phyloP scores from a whole-genome alignment of 2,888 invertebrate genomes.

The Chymomyza amoena region DNA sequence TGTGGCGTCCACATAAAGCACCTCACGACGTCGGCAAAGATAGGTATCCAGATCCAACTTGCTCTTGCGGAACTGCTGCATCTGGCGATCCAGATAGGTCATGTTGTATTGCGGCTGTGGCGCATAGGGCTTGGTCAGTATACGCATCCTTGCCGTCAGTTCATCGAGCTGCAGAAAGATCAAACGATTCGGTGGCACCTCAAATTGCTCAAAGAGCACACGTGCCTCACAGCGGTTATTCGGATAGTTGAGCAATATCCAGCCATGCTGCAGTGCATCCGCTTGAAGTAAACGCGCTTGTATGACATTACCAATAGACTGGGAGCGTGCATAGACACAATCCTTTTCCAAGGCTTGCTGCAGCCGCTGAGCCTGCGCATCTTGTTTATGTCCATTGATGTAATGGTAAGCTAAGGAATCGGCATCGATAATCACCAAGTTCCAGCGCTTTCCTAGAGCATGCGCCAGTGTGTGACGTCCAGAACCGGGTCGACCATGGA shows the following conservation, averaged over 20 bases:
- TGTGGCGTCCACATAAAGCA: conserved; percentile 61
- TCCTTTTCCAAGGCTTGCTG: conserved; percentile 53
- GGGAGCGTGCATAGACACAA: conserved; percentile 51
- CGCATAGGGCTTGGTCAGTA: conserved; percentile 48
- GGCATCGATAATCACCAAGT: conserved; percentile 79
- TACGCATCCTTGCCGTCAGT: conserved; percentile 58
- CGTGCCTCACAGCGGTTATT: conserved; percentile 80
- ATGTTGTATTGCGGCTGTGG: conserved; percentile 56
- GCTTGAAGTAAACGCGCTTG: conserved; percentile 70
- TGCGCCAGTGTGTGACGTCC: conserved; percentile 81
- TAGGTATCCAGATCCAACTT: conserved; percentile 58
- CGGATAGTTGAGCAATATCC: conserved; percentile 82
- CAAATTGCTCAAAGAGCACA: conserved; percentile 79
- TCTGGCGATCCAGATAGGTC: conserved; percentile 61
- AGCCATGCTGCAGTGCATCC: conserved; percentile 81
- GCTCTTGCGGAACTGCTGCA: conserved; percentile 63
- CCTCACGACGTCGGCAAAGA: conserved; percentile 63
- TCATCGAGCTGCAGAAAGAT: conserved; percentile 71
- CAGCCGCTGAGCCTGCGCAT: conserved; percentile 48
- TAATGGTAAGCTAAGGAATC: conserved; percentile 63
- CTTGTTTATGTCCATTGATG: conserved; percentile 46
- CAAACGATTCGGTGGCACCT: conserved; percentile 81
- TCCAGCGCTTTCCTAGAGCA: conserved; percentile 79
- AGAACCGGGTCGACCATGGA: conserved; percentile 81
- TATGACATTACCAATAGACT: conserved; percentile 62